Evolutionary conservation across 2,888 invertebrate species (phyloP).

Genomic region (Mimas tiliae): DNA sequence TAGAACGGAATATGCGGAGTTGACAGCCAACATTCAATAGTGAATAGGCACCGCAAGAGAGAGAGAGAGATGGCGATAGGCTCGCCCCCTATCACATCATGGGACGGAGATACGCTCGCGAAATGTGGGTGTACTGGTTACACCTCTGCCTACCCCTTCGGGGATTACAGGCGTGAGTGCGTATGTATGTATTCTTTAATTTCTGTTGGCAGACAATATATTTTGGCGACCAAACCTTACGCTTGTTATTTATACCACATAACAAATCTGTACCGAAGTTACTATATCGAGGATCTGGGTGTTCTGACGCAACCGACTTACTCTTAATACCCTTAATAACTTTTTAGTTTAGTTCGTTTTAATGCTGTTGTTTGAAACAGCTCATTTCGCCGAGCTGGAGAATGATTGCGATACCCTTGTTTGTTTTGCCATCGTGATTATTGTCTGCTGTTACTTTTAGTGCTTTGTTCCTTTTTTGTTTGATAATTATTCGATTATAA

Average conservation of each 20-base stretch:
- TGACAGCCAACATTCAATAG: too few relatives aligned
- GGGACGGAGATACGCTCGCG: too few relatives aligned
- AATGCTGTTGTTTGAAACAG: slow-evolving; percentile 41
- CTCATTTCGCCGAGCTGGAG: slow-evolving; percentile 36
- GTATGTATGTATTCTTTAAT: too few relatives aligned
- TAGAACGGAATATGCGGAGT: too few relatives aligned
- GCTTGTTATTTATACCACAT: slow-evolving; percentile 16
- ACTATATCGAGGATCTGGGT: slow-evolving; percentile 50
- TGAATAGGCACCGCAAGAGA: too few relatives aligned
- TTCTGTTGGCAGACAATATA: not conserved
- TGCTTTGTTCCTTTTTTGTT: slow-evolving; percentile 6
- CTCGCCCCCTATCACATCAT: too few relatives aligned
- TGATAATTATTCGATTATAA: not conserved
- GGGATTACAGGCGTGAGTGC: too few relatives aligned
- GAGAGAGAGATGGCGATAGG: too few relatives aligned
- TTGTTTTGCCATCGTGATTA: slow-evolving; percentile 26
- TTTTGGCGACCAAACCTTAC: not conserved
- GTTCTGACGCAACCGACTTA: slow-evolving; percentile 46
- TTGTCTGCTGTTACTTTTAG: slow-evolving; percentile 13
- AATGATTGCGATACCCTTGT: slow-evolving; percentile 24
- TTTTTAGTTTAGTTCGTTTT: slow-evolving; percentile 47
- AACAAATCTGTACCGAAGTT: slow-evolving; percentile 32
- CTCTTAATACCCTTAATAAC: slow-evolving; percentile 50
- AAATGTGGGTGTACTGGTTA: too few relatives aligned
- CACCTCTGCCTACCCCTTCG: too few relatives aligned